Conservation (phyloP, 2,888 invertebrate genomes). For the Diaperis boleti region DNA sequence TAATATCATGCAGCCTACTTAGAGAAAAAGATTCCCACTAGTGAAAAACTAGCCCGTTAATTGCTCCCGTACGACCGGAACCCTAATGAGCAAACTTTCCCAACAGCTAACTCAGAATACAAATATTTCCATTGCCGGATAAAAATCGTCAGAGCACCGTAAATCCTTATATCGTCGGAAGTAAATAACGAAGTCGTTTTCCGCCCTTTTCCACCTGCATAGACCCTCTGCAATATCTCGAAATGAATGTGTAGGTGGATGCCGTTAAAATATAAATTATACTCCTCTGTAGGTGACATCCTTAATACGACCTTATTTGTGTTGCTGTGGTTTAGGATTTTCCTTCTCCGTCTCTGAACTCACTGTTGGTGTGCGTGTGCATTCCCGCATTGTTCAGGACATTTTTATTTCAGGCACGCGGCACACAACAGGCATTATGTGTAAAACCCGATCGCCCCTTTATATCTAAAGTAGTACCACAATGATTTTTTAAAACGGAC, state of each 20-base stretch:
- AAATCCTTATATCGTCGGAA: conserved; percentile 28
- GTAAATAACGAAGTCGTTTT: conserved; percentile 6
- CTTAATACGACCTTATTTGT: conserved; percentile 51
- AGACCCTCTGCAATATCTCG: conserved; percentile 6
- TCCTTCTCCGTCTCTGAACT: conserved; percentile 42
- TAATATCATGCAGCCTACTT: no score
- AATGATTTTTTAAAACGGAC: no score
- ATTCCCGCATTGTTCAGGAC: conserved; percentile 30
- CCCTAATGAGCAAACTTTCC: conserved; percentile 24
- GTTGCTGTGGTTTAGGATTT: conserved; percentile 52
- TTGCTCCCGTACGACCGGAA: not conserved
- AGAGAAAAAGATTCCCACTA: no score
- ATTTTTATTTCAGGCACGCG: conserved; percentile 42
- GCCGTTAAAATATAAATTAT: conserved; percentile 44
- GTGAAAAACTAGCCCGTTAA: no score
- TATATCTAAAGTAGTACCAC: no score
- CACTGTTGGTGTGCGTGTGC: conserved; percentile 23
- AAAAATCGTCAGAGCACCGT: conserved; percentile 18
- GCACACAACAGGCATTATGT: conserved; percentile 20
- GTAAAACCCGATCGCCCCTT: no score
- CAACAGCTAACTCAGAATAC: conserved; percentile 15
- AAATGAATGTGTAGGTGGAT: conserved; percentile 11
- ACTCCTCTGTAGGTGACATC: conserved; percentile 47
- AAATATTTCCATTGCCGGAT: conserved; percentile 3
- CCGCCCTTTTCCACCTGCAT: conserved; percentile 20